Evolutionary conservation across 2,113 vertebrate species (phyloP).

Genomic region (Neolamprologus caudopunctatus): DNA sequence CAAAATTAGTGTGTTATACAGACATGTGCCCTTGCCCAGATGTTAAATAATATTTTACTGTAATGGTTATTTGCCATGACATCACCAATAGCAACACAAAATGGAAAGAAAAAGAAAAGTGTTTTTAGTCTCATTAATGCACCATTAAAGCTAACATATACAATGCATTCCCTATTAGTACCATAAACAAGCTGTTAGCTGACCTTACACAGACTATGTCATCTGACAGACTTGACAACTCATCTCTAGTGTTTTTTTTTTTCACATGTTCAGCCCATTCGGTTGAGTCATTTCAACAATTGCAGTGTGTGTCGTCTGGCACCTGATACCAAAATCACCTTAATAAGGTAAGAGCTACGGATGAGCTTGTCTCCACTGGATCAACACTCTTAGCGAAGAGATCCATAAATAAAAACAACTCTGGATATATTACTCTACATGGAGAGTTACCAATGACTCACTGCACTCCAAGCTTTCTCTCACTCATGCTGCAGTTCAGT

Average conservation of each 20-base stretch:
- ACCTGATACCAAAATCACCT: neutral
- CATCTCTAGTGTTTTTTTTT: neutral
- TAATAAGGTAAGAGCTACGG: neutral
- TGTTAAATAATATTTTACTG: neutral
- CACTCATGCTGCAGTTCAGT: neutral
- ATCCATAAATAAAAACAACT: neutral
- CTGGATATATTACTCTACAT: neutral
- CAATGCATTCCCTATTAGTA: neutral
- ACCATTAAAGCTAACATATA: neutral
- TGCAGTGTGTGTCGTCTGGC: neutral
- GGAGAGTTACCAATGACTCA: neutral
- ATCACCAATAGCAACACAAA: neutral
- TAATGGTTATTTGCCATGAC: slow-evolving; percentile 33
- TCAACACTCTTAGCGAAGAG: neutral
- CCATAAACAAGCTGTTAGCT: neutral
- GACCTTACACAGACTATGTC: neutral
- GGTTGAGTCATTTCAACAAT: neutral
- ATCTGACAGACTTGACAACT: neutral
- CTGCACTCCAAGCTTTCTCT: neutral
- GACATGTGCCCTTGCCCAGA: neutral
- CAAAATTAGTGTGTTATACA: neutral
- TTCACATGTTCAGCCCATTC: neutral
- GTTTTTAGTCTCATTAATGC: neutral
- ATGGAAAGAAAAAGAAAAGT: neutral
- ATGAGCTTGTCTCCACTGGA: neutral